These are phyloP conservation scores for Drosophila serrata DNA, from an alignment of 1,140 invertebrate species.

Conservation along the genomic window DNA sequence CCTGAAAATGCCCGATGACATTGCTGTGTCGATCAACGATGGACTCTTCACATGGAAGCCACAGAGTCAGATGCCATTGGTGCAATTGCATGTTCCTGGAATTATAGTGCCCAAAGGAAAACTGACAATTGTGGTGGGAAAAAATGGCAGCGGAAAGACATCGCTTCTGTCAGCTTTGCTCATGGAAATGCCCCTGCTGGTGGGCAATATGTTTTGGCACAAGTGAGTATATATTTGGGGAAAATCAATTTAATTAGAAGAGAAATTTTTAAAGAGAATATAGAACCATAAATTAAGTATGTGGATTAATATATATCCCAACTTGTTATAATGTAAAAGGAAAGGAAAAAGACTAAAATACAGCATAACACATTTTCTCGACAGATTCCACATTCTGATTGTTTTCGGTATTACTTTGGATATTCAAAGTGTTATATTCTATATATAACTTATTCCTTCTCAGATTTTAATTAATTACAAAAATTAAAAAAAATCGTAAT, in stretches of 20 bases:
- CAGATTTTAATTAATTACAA: background rate
- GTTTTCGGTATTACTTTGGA: no score
- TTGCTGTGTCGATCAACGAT: slow-evolving; percentile 86
- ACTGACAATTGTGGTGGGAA: slow-evolving; percentile 91
- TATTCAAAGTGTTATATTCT: no score
- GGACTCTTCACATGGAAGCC: slow-evolving; percentile 88
- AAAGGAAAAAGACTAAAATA: no score
- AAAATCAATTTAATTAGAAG: background rate
- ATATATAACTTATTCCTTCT: background rate
- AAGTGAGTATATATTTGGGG: slow-evolving; percentile 86
- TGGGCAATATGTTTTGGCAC: slow-evolving; percentile 89
- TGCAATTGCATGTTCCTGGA: slow-evolving; percentile 61
- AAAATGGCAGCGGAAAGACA: slow-evolving; percentile 92
- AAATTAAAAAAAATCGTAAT: background rate
- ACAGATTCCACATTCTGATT: no score
- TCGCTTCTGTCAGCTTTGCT: slow-evolving; percentile 91
- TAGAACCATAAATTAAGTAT: no score
- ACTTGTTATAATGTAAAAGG: no score
- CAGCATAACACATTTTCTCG: no score
- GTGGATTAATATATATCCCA: no score
- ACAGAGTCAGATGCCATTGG: slow-evolving; percentile 49
- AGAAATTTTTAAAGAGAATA: no score
- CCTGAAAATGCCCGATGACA: slow-evolving; percentile 83
- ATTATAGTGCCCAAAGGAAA: slow-evolving; percentile 71
- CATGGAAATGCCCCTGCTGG: slow-evolving; percentile 90